phyloP scores from a whole-genome alignment of 2,113 vertebrate species.

The Phyllostomus hastatus region DNA sequence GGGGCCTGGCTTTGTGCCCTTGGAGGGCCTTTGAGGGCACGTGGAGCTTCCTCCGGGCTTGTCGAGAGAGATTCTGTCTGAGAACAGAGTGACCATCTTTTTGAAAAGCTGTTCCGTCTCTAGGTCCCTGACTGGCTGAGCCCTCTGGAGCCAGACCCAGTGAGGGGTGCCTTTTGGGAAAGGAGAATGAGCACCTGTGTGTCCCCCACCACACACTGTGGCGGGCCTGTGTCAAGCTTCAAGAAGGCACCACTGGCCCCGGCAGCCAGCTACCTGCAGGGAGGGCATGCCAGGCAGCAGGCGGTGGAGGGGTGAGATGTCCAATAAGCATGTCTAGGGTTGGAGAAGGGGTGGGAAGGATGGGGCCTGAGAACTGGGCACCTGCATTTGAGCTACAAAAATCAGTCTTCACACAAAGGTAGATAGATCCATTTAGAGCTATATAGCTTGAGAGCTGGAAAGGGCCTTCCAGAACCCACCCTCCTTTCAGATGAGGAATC shows the following conservation, averaged over 20 bases:
- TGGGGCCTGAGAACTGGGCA: background rate
- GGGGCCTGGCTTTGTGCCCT: background rate
- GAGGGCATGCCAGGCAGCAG: rapidly evolving
- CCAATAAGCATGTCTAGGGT: rapidly evolving
- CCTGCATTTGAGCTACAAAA: background rate
- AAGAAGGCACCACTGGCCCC: background rate
- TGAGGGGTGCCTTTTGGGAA: background rate
- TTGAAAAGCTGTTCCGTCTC: background rate
- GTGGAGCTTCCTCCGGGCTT: background rate
- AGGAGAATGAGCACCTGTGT: background rate
- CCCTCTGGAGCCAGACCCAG: background rate
- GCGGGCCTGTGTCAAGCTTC: background rate
- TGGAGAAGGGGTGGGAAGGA: background rate
- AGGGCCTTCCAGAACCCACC: background rate
- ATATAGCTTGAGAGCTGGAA: background rate
- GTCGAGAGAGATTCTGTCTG: background rate
- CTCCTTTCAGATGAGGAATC: background rate
- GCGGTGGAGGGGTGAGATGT: rapidly evolving
- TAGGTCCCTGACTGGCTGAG: background rate
- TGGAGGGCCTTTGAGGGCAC: rapidly evolving
- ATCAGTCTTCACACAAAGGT: background rate
- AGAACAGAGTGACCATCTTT: background rate
- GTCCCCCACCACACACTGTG: no score
- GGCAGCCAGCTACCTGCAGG: background rate
- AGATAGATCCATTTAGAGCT: background rate